Base-by-base conservation (phyloP, 2,113 vertebrate species). In the Eurystomus gularis region DNA sequence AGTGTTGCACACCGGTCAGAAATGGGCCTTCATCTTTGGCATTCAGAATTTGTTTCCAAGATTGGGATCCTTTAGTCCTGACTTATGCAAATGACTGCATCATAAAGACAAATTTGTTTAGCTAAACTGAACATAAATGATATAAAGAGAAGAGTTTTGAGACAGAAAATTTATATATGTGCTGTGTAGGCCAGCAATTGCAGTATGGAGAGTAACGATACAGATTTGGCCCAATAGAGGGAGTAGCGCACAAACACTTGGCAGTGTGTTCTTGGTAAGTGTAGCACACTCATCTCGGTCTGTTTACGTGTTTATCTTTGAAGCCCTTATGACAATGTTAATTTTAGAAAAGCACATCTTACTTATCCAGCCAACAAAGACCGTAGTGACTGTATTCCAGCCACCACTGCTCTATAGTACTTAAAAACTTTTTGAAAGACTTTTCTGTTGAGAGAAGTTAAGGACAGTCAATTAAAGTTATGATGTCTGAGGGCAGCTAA, bases 141-240 rank as follows among this genome's bases (percentile, higher is more conserved):
- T 20, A n/a, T 3, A 9, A 44, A 42, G 18, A 23, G 48, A 8
- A 61, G 64, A 46, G 9, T 17, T 92, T 82, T 39, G 58, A 51
- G 71, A 18, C 17, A 52, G 10, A 85, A 33, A 29, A 12, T n/a
- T 5, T 5, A 17, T 2, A 0, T 11, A 17, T 39, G 14, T 72
- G 11, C 23, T 71, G 71, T 51, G 31, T 49, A 58, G 35, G 52
- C 11, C 23, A 57, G 83, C 42, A 49, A 2, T 10, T 35, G 24
- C 28, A 20, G 37, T 9, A 20, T 10, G 6, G 39, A 3, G 33
- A 37, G 0, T 12, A n/a, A 73, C 77, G 40, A 3, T 82, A 35
- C 48, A 35, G 37, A 39, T n/a, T 72, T 42, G n/a, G 44, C 49
- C 91, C 96, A 9, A 57, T 17, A 97, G 97, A 96, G 97, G 97